Conservation (phyloP, 1,140 invertebrate genomes). For the Philotrypesis tridentata region DNA sequence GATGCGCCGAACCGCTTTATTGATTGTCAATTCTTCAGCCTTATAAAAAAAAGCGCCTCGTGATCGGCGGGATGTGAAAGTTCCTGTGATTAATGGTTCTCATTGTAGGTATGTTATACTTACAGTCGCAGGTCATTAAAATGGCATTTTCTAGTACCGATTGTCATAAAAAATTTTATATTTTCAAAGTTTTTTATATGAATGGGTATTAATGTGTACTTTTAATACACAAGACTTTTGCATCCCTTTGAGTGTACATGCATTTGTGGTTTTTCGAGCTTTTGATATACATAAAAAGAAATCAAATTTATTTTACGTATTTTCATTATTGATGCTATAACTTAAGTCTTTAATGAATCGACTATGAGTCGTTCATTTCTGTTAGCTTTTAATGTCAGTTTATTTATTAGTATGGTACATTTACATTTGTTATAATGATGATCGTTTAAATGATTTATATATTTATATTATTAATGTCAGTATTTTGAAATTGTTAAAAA, state of each 20-base stretch:
- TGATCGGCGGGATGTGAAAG: constrained; percentile 23
- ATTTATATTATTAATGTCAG: constrained; percentile 28
- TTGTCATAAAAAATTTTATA: background rate
- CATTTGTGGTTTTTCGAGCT: constrained; percentile 34
- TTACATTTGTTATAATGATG: constrained; percentile 28
- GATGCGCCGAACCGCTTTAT: constrained; percentile 51
- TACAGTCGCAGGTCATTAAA: background rate
- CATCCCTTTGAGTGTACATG: constrained; percentile 28
- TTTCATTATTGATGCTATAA: constrained; percentile 7
- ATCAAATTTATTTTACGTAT: background rate
- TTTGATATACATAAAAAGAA: constrained; percentile 5
- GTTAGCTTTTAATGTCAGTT: constrained; percentile 1
- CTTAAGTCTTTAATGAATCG: background rate
- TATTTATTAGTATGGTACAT: constrained; percentile 8
- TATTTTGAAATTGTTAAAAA: constrained; percentile 34
- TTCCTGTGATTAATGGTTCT: background rate
- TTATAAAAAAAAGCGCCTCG: constrained; percentile 11
- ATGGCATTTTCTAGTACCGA: background rate
- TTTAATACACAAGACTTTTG: constrained; percentile 7
- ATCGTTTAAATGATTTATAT: constrained; percentile 29
- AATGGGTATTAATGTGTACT: background rate
- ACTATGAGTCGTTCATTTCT: background rate
- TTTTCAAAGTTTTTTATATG: background rate
- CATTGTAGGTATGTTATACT: background rate
- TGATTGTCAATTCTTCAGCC: constrained; percentile 35